Evolutionary conservation across 1,140 invertebrate genomes (phyloP).

Genomic region (Lethocerus indicus): DNA sequence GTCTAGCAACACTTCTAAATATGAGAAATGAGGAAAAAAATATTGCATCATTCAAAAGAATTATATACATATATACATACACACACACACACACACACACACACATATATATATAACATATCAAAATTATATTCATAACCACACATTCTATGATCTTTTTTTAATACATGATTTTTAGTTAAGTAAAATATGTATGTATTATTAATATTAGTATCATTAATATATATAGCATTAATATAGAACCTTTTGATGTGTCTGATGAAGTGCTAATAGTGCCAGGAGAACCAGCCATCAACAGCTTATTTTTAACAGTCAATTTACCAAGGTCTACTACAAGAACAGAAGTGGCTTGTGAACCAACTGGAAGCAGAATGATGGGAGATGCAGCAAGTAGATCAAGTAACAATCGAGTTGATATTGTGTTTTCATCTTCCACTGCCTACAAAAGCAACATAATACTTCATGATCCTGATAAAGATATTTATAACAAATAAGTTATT

Average conservation of each 20-base stretch:
- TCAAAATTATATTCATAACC: no score
- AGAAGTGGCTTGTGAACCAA: constrained; percentile 60
- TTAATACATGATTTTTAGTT: no score
- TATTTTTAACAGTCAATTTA: constrained; percentile 60
- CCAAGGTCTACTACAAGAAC: constrained; percentile 70
- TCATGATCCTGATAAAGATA: background rate
- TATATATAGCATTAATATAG: no score
- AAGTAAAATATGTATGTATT: no score
- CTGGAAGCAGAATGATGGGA: constrained; percentile 74
- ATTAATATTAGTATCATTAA: no score
- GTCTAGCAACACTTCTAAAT: constrained; percentile 38
- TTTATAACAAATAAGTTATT: background rate
- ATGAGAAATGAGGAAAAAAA: constrained; percentile 2
- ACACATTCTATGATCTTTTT: no score
- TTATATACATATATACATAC: constrained; percentile 7
- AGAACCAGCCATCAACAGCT: constrained; percentile 41
- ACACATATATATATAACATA: no score
- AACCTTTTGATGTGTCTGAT: constrained; percentile 11
- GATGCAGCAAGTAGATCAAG: constrained; percentile 57
- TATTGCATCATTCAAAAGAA: constrained; percentile 2
- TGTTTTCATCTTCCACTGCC: constrained; percentile 15
- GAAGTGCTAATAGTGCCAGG: constrained; percentile 33
- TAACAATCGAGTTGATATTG: constrained; percentile 29
- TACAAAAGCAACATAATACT: constrained; percentile 4
- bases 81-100: no score